Evolutionary conservation across 2,113 vertebrate genomes (phyloP), one percentile per base, ranked within the genome.

Genomic region (Megaceryle maxima): DNA sequence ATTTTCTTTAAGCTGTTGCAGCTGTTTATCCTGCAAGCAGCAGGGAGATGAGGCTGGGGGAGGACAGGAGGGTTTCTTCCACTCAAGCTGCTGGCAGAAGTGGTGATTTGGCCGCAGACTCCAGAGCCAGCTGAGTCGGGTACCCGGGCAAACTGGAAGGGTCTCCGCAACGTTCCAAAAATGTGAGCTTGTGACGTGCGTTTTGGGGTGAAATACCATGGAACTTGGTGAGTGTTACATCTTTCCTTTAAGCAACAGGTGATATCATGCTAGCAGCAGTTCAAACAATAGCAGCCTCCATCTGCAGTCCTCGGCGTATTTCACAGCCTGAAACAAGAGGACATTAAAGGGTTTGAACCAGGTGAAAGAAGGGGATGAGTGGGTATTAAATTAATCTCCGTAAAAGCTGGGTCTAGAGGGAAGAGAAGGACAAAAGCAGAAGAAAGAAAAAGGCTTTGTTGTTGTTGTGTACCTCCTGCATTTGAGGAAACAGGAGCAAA

Each of bases 1-100:
- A 82, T 89, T 72, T 63, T 20, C 64, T 55, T 78, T 94, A 94
- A 95, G 92, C 77, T 68, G 1, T 88, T 76, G 57, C 94, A 96
- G 93, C 87, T 97, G 92, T 82, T 91, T 62, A 25, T 83, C 76
- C 92, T 68, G 9, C 64, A 39, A 20, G 59, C 41, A 37, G 44
- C 5, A 75, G 35, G 41, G 77, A 72, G 88, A 13, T 6, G 18
- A 62, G 59, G 29, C 39, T 88, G 72, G 64, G 83, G 91, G 72
- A 87, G 83, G 72, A 74, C n/a, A 43, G 46, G 41, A 13, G 68
- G 74, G 55, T 62, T 83, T 43, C 80, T 46, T 74, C 74, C 46
- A 10, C 51, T 76, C 28, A 44, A 41, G 25, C 17, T 8, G 1
- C 37, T 81, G 37, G 69, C 88, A 83, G n/a, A 46, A 75, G 6